phyloP scores from a whole-genome alignment of 2,888 invertebrate species.

The Cryptops parisi region DNA sequence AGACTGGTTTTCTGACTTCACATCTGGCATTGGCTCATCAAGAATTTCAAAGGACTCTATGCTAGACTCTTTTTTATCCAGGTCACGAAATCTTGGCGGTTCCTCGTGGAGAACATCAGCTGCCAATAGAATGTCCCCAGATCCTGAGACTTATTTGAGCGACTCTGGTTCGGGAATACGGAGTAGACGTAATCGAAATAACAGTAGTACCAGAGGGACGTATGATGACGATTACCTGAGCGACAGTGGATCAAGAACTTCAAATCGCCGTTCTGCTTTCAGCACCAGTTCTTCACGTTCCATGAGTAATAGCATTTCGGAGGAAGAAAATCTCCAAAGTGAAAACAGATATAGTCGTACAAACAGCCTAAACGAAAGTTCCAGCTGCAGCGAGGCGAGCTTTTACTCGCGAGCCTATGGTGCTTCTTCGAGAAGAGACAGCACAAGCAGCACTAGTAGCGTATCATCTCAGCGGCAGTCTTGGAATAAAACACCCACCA shows the following conservation, averaged over 20 bases:
- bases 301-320: neutral
- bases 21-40: constrained; percentile 1
- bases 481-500: too few relatives aligned
- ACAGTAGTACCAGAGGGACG: neutral
- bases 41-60: neutral
- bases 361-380: too few relatives aligned
- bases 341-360: too few relatives aligned
- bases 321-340: constrained; percentile 4
- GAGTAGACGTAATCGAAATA: neutral
- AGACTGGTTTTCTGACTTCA: neutral
- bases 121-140: neutral
- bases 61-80: neutral
- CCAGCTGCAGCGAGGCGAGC: too few relatives aligned
- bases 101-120: neutral
- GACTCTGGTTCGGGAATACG: neutral
- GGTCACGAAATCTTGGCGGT: neutral
- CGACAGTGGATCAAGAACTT: neutral
- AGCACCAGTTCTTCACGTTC: constrained; percentile 2
- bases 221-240: neutral
- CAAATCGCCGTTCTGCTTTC: neutral
- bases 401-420: too few relatives aligned
- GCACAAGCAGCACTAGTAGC: too few relatives aligned
- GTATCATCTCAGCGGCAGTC: too few relatives aligned
- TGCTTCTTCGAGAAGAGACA: too few relatives aligned
- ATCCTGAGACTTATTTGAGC: neutral